phyloP scores from a whole-genome alignment of 2,888 invertebrate species.

The Aporophyla lueneburgensis region DNA sequence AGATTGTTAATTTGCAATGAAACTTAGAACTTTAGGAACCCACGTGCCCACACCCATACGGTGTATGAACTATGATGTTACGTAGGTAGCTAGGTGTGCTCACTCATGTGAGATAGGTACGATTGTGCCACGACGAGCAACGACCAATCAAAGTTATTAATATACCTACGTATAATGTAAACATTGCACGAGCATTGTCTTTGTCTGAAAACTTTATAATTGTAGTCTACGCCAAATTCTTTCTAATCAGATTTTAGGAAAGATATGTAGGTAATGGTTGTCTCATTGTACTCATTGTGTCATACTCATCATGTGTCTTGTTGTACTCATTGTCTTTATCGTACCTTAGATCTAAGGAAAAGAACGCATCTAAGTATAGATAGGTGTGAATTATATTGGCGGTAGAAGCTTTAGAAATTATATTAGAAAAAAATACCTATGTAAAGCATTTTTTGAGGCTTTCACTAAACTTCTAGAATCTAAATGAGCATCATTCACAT shows the following conservation, averaged over 20 bases:
- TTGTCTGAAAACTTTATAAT: constrained; percentile 3
- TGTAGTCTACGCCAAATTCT: not conserved
- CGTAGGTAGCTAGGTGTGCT: not conserved
- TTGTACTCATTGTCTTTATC: not conserved
- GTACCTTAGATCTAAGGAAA: not conserved
- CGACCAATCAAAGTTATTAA: constrained; percentile 10
- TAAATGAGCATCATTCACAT: not conserved
- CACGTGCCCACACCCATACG: not conserved
- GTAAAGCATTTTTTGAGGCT: not conserved
- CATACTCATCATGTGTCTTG: too few relatives aligned
- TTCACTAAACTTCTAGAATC: not conserved
- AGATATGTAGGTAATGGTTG: not conserved
- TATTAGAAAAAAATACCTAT: not conserved
- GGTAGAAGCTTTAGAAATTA: not conserved
- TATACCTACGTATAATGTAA: not conserved
- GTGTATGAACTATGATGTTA: too few relatives aligned
- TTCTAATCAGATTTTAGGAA: not conserved
- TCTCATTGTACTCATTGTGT: too few relatives aligned
- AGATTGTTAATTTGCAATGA: not conserved
- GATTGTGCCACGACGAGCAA: not conserved
- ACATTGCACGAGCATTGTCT: not conserved
- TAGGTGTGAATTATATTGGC: not conserved
- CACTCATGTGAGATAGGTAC: not conserved
- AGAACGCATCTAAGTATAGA: not conserved
- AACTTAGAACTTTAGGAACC: not conserved